Base-by-base conservation (phyloP, 2,888 invertebrate species). In the Hemistola chrysoprasaria region DNA sequence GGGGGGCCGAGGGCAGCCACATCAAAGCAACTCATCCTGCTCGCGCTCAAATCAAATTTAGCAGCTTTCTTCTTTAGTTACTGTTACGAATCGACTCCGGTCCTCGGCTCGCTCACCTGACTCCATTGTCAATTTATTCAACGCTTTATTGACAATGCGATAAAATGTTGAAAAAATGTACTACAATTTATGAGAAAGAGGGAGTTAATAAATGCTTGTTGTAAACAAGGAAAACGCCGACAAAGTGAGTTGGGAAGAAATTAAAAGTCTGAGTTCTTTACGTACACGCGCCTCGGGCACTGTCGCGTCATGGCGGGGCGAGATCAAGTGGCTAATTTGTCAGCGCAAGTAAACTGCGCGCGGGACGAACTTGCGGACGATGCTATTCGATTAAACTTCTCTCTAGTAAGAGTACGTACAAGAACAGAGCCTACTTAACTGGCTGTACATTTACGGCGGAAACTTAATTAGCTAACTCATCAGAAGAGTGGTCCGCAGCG, bases 331-430 rank as follows among this genome's bases (percentile, higher is more conserved):
- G 77, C 72, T 83, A 86, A 86, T 85, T 87, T 86, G 82, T 85
- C 82, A 85, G 74, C 60, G 62, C 65, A 64, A 73, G 67, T 65
- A 72, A 80, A 86, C 69, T 80, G 70, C 53, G 65, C 53, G 59
- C 65, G 52, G 58, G 59, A 64, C 60, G 69, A 71, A 68, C 70
- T 71, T 60, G 62, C 71, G 77, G 79, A 65, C 78, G 75, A 65
- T 80, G 82, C 81, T 75, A 87, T 82, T 86, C 86, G 86, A 87
- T 87, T 87, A 83, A 88, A 87, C 82, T 86, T 79, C 67, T 59
- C 52, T 71, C 68, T 50, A 78, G 43, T 39, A 30, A 44, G 25
- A 82, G 77, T 78, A 78, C 71, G 66, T 62, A 71, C 66, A 71
- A 66, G 72, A 71, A 73, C 68, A 69, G 73, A 69, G 78, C 78